Base-by-base conservation (phyloP, 2,888 invertebrate genomes). In the Agrotis clavis region DNA sequence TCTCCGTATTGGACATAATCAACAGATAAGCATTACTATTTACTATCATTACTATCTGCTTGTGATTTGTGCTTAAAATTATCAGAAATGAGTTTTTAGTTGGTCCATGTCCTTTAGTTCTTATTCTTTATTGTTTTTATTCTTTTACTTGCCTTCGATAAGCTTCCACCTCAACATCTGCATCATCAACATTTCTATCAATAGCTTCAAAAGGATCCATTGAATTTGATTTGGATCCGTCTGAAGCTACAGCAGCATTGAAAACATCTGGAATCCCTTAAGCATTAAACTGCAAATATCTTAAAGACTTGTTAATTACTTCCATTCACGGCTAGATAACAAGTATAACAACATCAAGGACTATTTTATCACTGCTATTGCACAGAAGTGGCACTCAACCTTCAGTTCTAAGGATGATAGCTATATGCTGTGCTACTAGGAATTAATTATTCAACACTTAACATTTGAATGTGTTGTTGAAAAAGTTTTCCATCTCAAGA, bases 381-480 rank as follows among this genome's bases (percentile, higher is more conserved):
- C 47, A n/a, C 3, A 69, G 30, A 65, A 84, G 85, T 79, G 72
- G 51, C 21, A 57, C 63, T 78, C 61, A 50, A 53, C 61, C 53
- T 69, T 64, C 65, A 16, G 25, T 53, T 21, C 41, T 62, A 9
- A 54, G 45, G 57, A 59, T 47, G 50, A 59, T 25, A 2, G 50
- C 35, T 48, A 59, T 61, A 41, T 71, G 35, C 3, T 45, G 16
- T 14, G 18, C 14, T 51, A 47, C 4, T 25, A 19, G 14, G 51
- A 56, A 54, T n/a, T 35, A 35, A 30, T 56, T 18, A 61, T 51
- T 68, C 16, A 61, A 61, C 41, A 54, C 9, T 64, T 13, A 64
- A 60, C 25, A 63, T 51, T 77, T 16, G 5, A 65, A 41, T 30
- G n/a, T 4, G 50, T 6, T 57, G 7, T 25, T 47, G 4, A 50